Evolutionary conservation across 2,113 vertebrate species (phyloP).

Genomic region (Eublepharis macularius): DNA sequence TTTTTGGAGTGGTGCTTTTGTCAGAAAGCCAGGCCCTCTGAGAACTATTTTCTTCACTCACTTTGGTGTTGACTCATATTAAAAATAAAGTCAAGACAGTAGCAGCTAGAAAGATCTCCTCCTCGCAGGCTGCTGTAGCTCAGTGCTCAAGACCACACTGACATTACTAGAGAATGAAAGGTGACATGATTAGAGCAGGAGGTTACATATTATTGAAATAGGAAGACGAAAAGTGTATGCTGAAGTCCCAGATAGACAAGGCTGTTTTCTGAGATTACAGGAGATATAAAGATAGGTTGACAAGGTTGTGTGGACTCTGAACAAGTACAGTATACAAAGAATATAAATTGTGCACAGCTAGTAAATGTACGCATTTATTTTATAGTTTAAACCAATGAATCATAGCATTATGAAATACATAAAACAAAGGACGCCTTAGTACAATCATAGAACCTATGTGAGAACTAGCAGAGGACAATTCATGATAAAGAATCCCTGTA

Average conservation of each 20-base stretch:
- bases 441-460: neutral
- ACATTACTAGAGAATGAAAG: neutral
- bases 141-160: conserved; percentile 1
- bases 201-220: neutral
- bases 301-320: neutral
- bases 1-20: neutral
- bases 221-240: neutral
- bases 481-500: neutral
- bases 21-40: rapidly evolving
- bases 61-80: neutral
- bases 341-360: neutral
- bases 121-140: neutral
- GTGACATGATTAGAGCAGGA: neutral
- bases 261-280: neutral
- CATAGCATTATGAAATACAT: neutral
- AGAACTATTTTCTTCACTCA: neutral
- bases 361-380: no score
- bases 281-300: neutral
- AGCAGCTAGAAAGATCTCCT: conserved; percentile 31
- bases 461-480: neutral
- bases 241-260: neutral
- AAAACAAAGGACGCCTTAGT: neutral
- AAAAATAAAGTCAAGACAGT: neutral
- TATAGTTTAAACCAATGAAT: neutral
- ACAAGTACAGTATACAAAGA: neutral